These are phyloP conservation scores for Phenganax marumi DNA, from an alignment of 92 coral and sea anemone species.

Conservation along the genomic window DNA sequence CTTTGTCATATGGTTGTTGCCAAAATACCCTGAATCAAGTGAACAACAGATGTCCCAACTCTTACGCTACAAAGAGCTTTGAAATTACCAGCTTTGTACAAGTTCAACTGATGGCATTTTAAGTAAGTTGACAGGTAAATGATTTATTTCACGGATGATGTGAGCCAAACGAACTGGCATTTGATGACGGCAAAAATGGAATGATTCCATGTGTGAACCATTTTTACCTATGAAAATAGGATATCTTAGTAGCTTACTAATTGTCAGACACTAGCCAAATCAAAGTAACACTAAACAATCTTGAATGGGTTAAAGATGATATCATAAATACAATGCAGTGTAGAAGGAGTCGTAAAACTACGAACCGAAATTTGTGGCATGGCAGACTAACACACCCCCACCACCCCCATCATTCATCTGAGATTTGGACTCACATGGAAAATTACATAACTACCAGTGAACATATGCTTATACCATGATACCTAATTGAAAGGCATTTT, in stretches of 20 bases:
- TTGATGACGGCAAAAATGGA: conserved; percentile 90
- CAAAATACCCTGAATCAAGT: too few relatives aligned
- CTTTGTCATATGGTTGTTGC: neutral
- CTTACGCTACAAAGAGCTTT: neutral
- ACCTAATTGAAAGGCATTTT: too few relatives aligned
- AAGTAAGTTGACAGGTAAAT: conserved; percentile 80
- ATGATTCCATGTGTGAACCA: conserved; percentile 87
- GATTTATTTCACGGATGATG: conserved; percentile 92
- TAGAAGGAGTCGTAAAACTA: neutral
- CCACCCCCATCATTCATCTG: too few relatives aligned
- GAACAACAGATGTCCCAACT: too few relatives aligned
- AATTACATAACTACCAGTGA: too few relatives aligned
- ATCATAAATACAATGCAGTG: neutral
- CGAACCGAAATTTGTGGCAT: too few relatives aligned
- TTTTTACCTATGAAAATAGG: conserved; percentile 64
- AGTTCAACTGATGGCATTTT: conserved; percentile 93
- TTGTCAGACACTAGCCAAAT: too few relatives aligned
- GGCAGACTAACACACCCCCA: too few relatives aligned
- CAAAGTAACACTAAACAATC: neutral
- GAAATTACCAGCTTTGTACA: conserved; percentile 82
- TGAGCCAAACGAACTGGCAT: conserved; percentile 97
- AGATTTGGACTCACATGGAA: too few relatives aligned
- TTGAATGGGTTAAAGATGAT: neutral
- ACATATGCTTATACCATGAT: too few relatives aligned
- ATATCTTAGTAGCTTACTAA: neutral